phyloP scores from a whole-genome alignment of 37 sponge, comb jelly and placozoan species.

The Amphimedon queenslandica region DNA sequence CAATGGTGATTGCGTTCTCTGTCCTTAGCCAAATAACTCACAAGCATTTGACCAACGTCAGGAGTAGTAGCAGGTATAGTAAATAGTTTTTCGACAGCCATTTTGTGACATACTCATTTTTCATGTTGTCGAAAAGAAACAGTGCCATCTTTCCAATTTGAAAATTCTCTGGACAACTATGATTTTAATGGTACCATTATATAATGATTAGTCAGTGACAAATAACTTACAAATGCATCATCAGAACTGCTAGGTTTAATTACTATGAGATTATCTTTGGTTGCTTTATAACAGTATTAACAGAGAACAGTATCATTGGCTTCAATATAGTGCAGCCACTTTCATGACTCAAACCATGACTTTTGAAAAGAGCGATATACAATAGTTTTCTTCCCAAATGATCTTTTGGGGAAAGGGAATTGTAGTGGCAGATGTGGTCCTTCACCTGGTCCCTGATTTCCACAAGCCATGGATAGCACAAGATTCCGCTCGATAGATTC shows the following conservation, averaged over 20 bases:
- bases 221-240: too few relatives aligned
- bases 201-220: too few relatives aligned
- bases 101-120: conserved; percentile 28
- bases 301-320: conserved; percentile 34
- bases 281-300: conserved; percentile 26
- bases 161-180: conserved; percentile 35
- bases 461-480: background rate
- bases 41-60: conserved; percentile 47
- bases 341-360: conserved; percentile 36
- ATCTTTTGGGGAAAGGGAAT: conserved; percentile 27
- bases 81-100: too few relatives aligned
- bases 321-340: conserved; percentile 45
- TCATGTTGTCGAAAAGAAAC: conserved; percentile 23
- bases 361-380: conserved; percentile 29
- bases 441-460: background rate
- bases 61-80: conserved; percentile 27
- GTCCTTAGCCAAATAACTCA: background rate
- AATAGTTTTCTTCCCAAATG: conserved; percentile 34
- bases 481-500: too few relatives aligned
- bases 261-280: conserved; percentile 26
- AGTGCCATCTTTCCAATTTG: conserved; percentile 54
- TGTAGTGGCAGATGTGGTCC: conserved; percentile 22
- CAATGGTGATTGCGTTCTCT: conserved; percentile 28
- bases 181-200: too few relatives aligned
- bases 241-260: too few relatives aligned